These are phyloP conservation scores for Zhuqinia jingwanae DNA, from an alignment of 2,888 invertebrate species.

Conservation along the genomic window DNA sequence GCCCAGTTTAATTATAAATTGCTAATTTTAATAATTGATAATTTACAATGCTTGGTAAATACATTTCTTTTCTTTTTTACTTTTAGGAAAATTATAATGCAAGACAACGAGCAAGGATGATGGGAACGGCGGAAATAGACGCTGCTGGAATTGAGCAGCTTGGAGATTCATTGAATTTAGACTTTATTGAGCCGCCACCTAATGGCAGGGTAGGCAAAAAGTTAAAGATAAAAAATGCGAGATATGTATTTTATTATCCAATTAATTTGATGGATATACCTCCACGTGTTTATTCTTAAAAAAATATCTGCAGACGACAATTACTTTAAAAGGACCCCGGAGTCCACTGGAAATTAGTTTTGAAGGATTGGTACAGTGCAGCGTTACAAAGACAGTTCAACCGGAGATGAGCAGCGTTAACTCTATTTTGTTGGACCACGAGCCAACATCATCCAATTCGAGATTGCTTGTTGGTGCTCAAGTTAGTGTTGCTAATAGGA, in stretches of 20 bases:
- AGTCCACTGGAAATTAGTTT: conserved; percentile 90
- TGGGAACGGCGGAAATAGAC: no score
- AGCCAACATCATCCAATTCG: conserved; percentile 86
- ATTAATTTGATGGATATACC: no score
- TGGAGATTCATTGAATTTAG: conserved; percentile 68
- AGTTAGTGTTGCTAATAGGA: conserved; percentile 81
- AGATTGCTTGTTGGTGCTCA: conserved; percentile 85
- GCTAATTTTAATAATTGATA: no score
- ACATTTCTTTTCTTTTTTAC: no score
- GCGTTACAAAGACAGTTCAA: conserved; percentile 84
- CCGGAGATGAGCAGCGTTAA: conserved; percentile 92
- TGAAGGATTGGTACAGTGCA: conserved; percentile 84
- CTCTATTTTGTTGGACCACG: conserved; percentile 90
- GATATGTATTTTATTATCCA: no score
- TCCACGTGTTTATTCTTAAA: no score
- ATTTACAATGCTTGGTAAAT: no score
- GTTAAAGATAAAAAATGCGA: no score
- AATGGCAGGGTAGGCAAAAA: conserved; percentile 42
- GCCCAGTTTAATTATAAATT: no score
- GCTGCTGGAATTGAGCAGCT: conserved; percentile 73
- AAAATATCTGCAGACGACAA: conserved; percentile 80
- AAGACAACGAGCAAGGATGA: conserved; percentile 67
- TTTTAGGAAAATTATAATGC: no score
- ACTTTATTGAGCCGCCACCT: conserved; percentile 69
- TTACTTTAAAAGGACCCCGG: conserved; percentile 87